Base-by-base conservation (phyloP, 2,113 vertebrate species). In the Dissostichus mawsoni region DNA sequence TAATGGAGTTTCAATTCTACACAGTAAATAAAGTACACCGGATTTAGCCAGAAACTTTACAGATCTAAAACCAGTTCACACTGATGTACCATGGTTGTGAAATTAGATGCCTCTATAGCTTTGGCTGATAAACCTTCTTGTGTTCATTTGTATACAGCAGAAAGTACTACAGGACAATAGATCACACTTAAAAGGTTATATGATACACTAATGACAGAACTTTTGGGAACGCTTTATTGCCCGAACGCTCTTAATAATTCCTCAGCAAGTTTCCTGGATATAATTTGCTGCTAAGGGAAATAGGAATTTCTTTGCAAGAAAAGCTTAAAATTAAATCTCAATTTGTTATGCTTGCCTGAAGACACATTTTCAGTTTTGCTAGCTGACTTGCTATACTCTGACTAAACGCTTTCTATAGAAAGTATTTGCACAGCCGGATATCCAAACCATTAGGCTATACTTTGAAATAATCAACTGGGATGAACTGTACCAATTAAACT, bases 311-410 rank as follows among this genome's bases (percentile, higher is more conserved):
- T 20, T 55, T 18, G 25, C 44, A 56, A 53, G 23, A 14, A 55
- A 73, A 53, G 17, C 47, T 63, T 14, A 29, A 10, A 4, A 20
- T 65, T 51, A 9, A 65, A 50, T 44, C 25, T 70, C 3, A 17
- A 58, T 52, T 66, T 12, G 41, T 73, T 72, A 57, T 3, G 11
- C 18, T 17, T 4, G 25, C 62, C 5, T 67, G n/a, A 11, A 61
- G 66, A 50, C 33, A 45, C 16, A 41, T 61, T 76, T 29, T 41
- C 17, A 55, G 36, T 75, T 65, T n/a, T 36, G 20, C 59, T 29
- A 69, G 18, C 45, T 29, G 8, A 0, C 2, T 44, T 45, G 16
- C 20, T 23, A 17, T 36, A 62, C 17, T 50, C 11, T 57, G 58
- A 70, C 16, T 53, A n/a, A 57, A 62, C 11, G 12, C 56, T 53